Base-by-base conservation (phyloP, 2,113 vertebrate genomes). In the Brienomyrus brachyistius region DNA sequence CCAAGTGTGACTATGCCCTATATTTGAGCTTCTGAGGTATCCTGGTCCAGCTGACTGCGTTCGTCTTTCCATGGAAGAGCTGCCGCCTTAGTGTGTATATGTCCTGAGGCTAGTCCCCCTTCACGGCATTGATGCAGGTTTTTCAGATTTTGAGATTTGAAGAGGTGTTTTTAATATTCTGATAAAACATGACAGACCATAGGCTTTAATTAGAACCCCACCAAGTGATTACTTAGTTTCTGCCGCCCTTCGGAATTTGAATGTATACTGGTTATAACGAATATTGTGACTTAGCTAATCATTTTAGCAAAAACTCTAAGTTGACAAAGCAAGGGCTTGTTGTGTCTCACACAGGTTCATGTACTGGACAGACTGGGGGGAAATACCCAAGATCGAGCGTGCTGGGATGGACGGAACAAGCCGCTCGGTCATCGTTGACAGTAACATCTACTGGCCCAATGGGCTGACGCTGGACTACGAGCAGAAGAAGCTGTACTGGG, bases 311-410 rank as follows among this genome's bases (percentile, higher is more conserved):
- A 80, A 7, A 17, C 35, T 66, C 62, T 15, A 40, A 43, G 43
- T 80, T 80, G 74, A 80, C 43, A 80, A 80, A 31, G 62, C 62
- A 70, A 10, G 62, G n/a, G 35, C 15, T 35, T 35, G 70, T 40
- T 31, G 31, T 80, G 35, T 80, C 17, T 80, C 10, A 35, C 90
- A 91, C 89, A 99, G 98, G 92, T 99, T 95, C 50, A 95, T 96
- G 94, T 96, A 96, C 92, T 96, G 95, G 95, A 94, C 95, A 6
- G 95, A 96, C 91, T 96, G 95, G 95, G 95, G 95, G 88, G 94
- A 96, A 90, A 96, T 95, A 82, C 95, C 95, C 5, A 92, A 95
- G 51, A 95, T 96, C 2, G 95, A 96, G 88, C 91, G 91, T 2
- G 95, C 95, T 0, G 70, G 88, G 90, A 95, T 96, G 95, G 95